These are phyloP conservation scores for Achlya flavicornis DNA, from an alignment of 2,888 invertebrate genomes.

Conservation along the genomic window DNA sequence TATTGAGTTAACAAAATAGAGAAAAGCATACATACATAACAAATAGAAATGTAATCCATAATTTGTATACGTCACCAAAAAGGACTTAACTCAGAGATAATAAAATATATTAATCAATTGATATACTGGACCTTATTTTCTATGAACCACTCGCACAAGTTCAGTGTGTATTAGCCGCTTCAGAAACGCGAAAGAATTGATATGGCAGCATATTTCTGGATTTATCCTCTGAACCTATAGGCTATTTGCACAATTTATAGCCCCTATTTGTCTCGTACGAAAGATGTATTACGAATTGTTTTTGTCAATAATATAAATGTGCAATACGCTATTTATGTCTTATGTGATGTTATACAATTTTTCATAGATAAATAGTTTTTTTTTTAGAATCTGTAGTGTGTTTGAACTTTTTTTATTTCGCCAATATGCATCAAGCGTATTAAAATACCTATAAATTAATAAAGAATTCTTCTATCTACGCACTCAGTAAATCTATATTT, in stretches of 20 bases:
- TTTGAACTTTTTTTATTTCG: neutral
- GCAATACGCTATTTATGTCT: slow-evolving; percentile 21
- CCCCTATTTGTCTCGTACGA: slow-evolving; percentile 49
- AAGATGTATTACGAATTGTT: slow-evolving; percentile 51
- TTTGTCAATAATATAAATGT: slow-evolving; percentile 49
- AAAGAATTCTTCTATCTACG: too few relatives aligned
- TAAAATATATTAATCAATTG: neutral
- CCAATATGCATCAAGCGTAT: neutral
- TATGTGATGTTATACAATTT: slow-evolving; percentile 9
- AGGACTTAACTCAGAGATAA: neutral
- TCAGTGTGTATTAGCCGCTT: neutral
- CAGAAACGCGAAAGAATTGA: slow-evolving; percentile 27
- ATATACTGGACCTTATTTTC: neutral
- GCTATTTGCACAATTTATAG: slow-evolving; percentile 53
- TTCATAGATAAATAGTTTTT: slow-evolving; percentile 10
- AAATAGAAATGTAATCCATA: too few relatives aligned
- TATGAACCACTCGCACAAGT: neutral
- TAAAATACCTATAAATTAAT: too few relatives aligned
- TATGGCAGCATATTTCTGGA: slow-evolving; percentile 38
- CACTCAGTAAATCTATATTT: too few relatives aligned
- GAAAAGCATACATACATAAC: too few relatives aligned
- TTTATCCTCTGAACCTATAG: slow-evolving; percentile 49
- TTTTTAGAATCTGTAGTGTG: neutral
- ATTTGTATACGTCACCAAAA: neutral
- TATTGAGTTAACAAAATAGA: too few relatives aligned